phyloP scores from a whole-genome alignment of 2,113 vertebrate genomes.

The Romanogobio albipinnatus region DNA sequence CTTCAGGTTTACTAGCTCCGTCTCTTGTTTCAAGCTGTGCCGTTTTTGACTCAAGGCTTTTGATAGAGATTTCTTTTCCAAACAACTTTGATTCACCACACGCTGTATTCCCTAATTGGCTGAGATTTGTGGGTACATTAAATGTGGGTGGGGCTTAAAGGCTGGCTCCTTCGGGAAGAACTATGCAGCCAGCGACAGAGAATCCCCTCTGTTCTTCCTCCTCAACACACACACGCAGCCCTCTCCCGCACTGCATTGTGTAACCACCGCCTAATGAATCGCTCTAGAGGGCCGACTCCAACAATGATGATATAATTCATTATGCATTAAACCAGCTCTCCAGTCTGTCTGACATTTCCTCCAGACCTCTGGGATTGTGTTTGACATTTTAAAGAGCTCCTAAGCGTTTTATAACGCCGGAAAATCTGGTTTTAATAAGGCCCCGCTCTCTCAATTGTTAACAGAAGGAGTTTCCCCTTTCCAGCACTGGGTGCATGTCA shows the following conservation, averaged over 20 bases:
- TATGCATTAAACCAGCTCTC: slow-evolving; percentile 96
- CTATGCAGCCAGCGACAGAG: background rate
- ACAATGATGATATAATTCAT: slow-evolving; percentile 96
- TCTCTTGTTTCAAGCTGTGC: background rate
- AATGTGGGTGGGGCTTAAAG: background rate
- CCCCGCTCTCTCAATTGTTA: slow-evolving; percentile 80
- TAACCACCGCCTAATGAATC: slow-evolving; percentile 84
- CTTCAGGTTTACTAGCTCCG: slow-evolving; percentile 4
- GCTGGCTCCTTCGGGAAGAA: background rate
- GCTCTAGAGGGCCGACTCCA: slow-evolving; percentile 87
- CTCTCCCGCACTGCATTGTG: slow-evolving; percentile 64
- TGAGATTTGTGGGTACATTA: slow-evolving; percentile 17
- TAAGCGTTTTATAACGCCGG: slow-evolving; percentile 98
- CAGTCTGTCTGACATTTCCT: slow-evolving; percentile 95
- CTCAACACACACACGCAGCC: slow-evolving; percentile 22
- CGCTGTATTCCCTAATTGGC: background rate
- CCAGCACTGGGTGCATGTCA: slow-evolving; percentile 78
- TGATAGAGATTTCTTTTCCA: slow-evolving; percentile 12
- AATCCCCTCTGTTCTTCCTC: slow-evolving; percentile 6
- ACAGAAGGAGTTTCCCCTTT: slow-evolving; percentile 89
- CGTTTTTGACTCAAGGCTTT: background rate
- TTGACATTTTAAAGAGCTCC: slow-evolving; percentile 99
- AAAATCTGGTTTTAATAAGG: slow-evolving; percentile 99
- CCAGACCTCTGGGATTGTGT: slow-evolving; percentile 91
- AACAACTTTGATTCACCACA: slow-evolving; percentile 8